Evolutionary conservation across 2,113 vertebrate species (phyloP), one percentile per base, ranked within the genome.

Genomic region (Nothobranchius furzeri): DNA sequence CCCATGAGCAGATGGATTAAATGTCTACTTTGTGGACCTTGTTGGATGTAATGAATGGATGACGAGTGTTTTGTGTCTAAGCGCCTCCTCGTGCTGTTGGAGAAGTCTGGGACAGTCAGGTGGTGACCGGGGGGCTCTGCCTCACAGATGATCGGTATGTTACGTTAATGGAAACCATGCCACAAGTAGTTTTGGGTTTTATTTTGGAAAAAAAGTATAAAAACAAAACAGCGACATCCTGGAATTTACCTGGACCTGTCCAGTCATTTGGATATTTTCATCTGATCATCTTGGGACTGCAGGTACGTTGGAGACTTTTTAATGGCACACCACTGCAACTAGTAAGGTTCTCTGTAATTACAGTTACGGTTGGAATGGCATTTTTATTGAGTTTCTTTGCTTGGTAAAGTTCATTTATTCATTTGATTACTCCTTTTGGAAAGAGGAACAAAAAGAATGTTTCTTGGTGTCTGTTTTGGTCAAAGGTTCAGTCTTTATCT

Each of bases 231-330:
- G 30, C 9, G 3, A 79, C 80, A 85, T 50, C 46, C 46, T 77
- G 67, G 84, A 56, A 64, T 85, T 64, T 78, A 53, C 73, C 55
- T 70, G 52, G 48, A 51, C 40, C 52, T 60, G 76, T 52, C 30
- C 73, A 25, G 63, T 59, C 2, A 14, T 66, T 73, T 70, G 79
- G 76, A 78, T 74, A 73, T 45, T 12, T 2, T 45, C 43, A 63
- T 61, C 43, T 48, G 59, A 54, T 60, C 64, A 51, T 45, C 30
- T 30, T 71, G 57, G 59, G 24, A 56, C 49, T 46, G 56, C 67
- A 90, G 89, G 89, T 90, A 82, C 25, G 73, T 67, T 36, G n/a
- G n/a, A 49, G 65, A 59, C 1, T 52, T 5, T 20, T 20, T 20
- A 20, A 20, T 20, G 20, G 20, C 20, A 20, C 20, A 20, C 20